phyloP scores from a whole-genome alignment of 2,888 invertebrate genomes.

The Apodemia mormo region DNA sequence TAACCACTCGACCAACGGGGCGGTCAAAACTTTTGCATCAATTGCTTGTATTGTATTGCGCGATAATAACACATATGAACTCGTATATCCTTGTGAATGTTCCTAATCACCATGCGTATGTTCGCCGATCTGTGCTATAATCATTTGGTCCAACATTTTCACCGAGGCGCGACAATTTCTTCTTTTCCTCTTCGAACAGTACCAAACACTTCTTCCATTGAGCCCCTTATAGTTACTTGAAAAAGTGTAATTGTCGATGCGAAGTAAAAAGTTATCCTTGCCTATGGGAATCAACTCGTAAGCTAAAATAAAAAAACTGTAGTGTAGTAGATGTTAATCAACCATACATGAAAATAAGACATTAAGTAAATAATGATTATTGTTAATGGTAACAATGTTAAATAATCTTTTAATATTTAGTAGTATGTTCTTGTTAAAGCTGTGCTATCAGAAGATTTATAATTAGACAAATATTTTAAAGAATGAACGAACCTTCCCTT shows the following conservation, averaged over 20 bases:
- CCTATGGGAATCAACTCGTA: conserved; percentile 36
- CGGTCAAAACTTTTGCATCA: no score
- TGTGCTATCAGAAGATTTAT: no score
- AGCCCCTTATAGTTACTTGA: conserved; percentile 48
- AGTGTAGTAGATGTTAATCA: neutral
- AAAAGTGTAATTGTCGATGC: conserved; percentile 47
- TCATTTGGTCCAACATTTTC: conserved; percentile 44
- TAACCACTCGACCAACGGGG: no score
- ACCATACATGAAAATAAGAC: neutral
- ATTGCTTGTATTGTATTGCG: no score
- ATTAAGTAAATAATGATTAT: neutral
- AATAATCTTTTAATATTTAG: no score
- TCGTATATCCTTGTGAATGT: neutral
- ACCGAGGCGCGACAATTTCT: conserved; percentile 52
- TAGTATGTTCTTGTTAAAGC: no score
- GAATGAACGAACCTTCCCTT: no score
- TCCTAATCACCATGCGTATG: conserved; percentile 36
- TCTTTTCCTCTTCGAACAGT: conserved; percentile 56
- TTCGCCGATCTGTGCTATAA: conserved; percentile 37
- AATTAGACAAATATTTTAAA: no score
- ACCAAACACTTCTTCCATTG: conserved; percentile 50
- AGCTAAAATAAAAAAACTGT: conserved; percentile 29
- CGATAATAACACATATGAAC: no score
- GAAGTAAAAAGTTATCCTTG: conserved; percentile 31
- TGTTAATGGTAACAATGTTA: no score